Conservation (phyloP, 2,113 vertebrate genomes). For the Siphamia tubifer region DNA sequence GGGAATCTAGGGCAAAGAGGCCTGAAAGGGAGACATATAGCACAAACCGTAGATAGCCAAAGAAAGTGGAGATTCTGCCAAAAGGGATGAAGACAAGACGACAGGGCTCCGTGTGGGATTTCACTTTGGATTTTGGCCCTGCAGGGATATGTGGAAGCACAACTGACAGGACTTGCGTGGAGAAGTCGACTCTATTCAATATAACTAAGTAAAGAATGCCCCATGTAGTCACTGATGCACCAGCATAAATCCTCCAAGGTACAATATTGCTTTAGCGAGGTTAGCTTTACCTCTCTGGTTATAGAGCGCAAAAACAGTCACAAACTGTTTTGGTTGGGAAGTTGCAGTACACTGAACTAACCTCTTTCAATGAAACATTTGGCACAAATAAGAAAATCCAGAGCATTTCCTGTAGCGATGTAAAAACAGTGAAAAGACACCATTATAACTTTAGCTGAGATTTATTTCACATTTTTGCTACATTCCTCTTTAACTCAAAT, state of each 20-base stretch:
- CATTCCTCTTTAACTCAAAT: constrained; percentile 75
- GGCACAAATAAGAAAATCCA: background rate
- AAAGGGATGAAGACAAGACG: constrained; percentile 76
- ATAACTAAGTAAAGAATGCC: constrained; percentile 69
- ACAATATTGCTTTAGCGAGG: constrained; percentile 22
- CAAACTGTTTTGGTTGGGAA: background rate
- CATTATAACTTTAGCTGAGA: constrained; percentile 61
- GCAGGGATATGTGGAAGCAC: constrained; percentile 73
- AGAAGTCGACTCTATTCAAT: constrained; percentile 72
- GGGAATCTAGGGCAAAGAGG: constrained; percentile 69
- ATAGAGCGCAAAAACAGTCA: background rate
- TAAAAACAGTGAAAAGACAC: constrained; percentile 49
- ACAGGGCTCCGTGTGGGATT: constrained; percentile 75
- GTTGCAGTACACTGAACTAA: background rate
- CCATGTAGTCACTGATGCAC: constrained; percentile 56
- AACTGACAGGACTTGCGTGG: constrained; percentile 75
- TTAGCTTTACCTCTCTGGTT: constrained; percentile 36
- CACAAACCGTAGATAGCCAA: constrained; percentile 68
- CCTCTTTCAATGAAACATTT: background rate
- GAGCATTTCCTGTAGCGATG: constrained; percentile 13
- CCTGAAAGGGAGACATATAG: constrained; percentile 75
- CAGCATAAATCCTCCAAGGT: constrained; percentile 60
- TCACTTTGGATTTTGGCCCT: constrained; percentile 76
- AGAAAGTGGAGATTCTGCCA: constrained; percentile 78
- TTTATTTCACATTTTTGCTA: constrained; percentile 73